Evolutionary conservation across 2,888 invertebrate species (phyloP).

Genomic region (Volucella zonaria): DNA sequence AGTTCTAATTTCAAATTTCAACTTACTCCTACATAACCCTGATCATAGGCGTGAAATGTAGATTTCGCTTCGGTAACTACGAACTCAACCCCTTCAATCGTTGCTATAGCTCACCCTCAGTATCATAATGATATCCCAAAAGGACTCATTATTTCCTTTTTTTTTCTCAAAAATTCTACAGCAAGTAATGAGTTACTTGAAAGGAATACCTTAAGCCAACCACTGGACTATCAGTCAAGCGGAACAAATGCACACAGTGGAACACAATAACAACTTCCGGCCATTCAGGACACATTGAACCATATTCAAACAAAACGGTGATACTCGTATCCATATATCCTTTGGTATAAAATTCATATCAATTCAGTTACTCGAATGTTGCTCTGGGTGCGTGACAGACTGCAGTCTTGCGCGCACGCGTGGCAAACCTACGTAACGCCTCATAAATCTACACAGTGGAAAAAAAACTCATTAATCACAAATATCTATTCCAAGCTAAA

Average conservation of each 20-base stretch:
- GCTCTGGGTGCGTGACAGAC: slow-evolving; percentile 56
- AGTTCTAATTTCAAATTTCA: not conserved
- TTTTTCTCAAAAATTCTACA: not conserved
- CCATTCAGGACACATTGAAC: slow-evolving; percentile 59
- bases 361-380: slow-evolving; percentile 23
- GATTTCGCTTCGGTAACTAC: slow-evolving; percentile 2
- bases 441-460: slow-evolving; percentile 53
- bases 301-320: slow-evolving; percentile 37
- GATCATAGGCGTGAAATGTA: not conserved
- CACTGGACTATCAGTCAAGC: slow-evolving; percentile 52
- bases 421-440: slow-evolving; percentile 69
- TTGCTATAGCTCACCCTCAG: not conserved
- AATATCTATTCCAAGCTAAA: slow-evolving; percentile 2
- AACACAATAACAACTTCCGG: slow-evolving; percentile 73
- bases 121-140: slow-evolving; percentile 13
- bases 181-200: slow-evolving; percentile 5
- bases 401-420: slow-evolving; percentile 62
- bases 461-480: slow-evolving; percentile 61
- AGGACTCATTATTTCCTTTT: slow-evolving; percentile 22
- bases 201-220: slow-evolving; percentile 12
- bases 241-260: slow-evolving; percentile 68
- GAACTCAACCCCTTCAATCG: not conserved
- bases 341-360: slow-evolving; percentile 46
- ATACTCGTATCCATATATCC: slow-evolving; percentile 37
- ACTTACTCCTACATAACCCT: not conserved